These are phyloP conservation scores for Aspiorhynchus laticeps DNA, from an alignment of 2,113 vertebrate genomes.

Conservation along the genomic window DNA sequence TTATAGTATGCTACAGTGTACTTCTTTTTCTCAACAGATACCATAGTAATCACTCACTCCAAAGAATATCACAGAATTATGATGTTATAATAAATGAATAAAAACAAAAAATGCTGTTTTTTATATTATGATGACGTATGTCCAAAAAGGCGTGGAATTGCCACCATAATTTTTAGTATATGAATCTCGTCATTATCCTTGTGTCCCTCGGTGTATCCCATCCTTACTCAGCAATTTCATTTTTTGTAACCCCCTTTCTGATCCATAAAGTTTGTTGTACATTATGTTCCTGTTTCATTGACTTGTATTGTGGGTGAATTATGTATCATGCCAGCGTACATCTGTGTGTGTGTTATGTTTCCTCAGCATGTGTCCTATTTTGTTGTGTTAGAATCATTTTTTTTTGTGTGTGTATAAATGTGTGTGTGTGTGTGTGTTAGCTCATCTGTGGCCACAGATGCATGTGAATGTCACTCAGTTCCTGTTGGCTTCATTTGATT, in stretches of 20 bases:
- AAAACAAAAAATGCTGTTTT: background rate
- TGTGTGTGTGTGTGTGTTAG: constrained; percentile 27
- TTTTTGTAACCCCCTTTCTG: background rate
- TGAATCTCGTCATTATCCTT: background rate
- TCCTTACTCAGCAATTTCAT: constrained; percentile 1
- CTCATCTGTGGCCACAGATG: constrained; percentile 44
- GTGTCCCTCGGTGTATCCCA: background rate
- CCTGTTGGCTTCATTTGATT: constrained; percentile 55
- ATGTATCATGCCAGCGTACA: background rate
- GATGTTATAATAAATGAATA: background rate
- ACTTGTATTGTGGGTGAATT: background rate
- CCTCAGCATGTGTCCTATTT: background rate
- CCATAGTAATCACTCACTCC: no score
- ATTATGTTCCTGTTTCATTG: background rate
- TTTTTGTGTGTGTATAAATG: constrained; percentile 19
- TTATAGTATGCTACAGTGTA: no score
- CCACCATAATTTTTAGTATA: background rate
- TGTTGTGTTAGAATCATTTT: constrained; percentile 16
- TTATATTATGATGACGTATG: background rate
- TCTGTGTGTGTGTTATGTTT: constrained; percentile 26
- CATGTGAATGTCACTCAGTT: constrained; percentile 49
- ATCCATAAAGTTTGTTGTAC: background rate
- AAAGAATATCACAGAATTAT: background rate
- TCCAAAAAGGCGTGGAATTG: background rate
- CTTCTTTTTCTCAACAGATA: no score